Percentiles rank a stretch among this genome's conserved stretches.
Conservation (phyloP, 2,888 invertebrate genomes). For the Anorthoa munda region DNA sequence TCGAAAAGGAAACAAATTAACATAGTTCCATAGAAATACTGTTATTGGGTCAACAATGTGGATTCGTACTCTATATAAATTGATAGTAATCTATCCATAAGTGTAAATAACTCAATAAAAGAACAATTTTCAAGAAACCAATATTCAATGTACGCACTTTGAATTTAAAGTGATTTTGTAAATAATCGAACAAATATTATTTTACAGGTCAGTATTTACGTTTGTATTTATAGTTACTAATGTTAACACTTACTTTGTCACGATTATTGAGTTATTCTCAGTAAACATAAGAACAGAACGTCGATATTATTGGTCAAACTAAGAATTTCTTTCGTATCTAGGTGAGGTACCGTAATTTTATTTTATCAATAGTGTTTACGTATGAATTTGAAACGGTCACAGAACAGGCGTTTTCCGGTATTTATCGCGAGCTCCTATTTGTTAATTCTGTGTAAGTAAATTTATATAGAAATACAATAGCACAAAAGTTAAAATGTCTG, state of each 20-base stretch:
- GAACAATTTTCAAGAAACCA: conserved; percentile 13
- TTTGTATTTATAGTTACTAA: conserved; percentile 32
- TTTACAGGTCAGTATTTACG: conserved; percentile 67
- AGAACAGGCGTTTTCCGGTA: not conserved
- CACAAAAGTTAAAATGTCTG: not conserved
- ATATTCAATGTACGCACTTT: conserved; percentile 37
- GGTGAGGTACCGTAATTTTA: conserved; percentile 4
- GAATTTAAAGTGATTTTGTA: conserved; percentile 56
- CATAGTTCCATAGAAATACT: conserved; percentile 2
- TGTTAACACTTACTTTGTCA: conserved; percentile 22
- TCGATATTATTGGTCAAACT: not conserved
- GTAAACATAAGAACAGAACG: too few species aligned
- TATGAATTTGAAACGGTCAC: conserved; percentile 20
- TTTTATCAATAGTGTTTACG: conserved; percentile 37
- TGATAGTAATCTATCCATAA: conserved; percentile 12
- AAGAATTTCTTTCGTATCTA: not conserved
- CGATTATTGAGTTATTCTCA: conserved; percentile 19
- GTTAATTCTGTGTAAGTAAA: not conserved
- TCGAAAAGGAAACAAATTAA: conserved; percentile 11
- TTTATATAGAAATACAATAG: not conserved
- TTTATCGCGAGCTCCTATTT: not conserved
- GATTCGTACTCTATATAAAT: conserved; percentile 16
- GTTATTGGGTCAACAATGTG: conserved; percentile 3
- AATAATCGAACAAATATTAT: conserved; percentile 45
- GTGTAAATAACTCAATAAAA: conserved; percentile 26